These are phyloP conservation scores for Enteromius viviparus DNA, from an alignment of 2,797 vertebrate genomes.

Conservation along the genomic window DNA sequence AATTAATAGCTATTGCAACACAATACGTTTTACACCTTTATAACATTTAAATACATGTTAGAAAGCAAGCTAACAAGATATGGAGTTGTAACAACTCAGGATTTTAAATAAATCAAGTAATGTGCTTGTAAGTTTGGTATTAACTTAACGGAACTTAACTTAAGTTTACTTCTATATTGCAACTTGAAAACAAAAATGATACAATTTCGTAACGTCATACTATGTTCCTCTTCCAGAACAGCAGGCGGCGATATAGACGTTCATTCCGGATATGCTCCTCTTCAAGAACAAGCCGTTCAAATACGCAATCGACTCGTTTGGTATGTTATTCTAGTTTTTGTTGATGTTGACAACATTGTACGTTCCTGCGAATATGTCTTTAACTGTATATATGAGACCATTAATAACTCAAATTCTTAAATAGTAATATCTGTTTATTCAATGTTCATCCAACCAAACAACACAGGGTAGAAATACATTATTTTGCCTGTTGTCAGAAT, in stretches of 20 bases:
- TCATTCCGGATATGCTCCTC: background rate
- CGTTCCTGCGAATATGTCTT: background rate
- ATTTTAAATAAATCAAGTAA: background rate
- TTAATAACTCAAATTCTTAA: background rate
- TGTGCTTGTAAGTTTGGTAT: background rate
- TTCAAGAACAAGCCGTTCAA: constrained; percentile 37
- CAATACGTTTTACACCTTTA: background rate
- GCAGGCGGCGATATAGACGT: constrained; percentile 26
- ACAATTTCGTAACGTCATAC: background rate
- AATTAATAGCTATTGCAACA: background rate
- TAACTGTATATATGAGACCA: background rate
- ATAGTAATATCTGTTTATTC: background rate
- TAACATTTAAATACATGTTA: background rate
- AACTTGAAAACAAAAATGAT: background rate
- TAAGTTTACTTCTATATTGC: background rate
- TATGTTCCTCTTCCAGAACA: constrained; percentile 15
- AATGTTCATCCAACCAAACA: background rate
- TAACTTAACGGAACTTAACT: background rate
- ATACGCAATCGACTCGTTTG: constrained; percentile 22
- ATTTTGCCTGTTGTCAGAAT: background rate
- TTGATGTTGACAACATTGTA: background rate
- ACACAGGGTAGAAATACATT: too few relatives aligned
- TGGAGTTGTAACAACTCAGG: background rate
- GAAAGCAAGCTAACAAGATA: background rate
- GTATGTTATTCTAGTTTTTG: background rate